phyloP scores from a whole-genome alignment of 2,888 invertebrate genomes.

The Temnothorax unifasciatus region DNA sequence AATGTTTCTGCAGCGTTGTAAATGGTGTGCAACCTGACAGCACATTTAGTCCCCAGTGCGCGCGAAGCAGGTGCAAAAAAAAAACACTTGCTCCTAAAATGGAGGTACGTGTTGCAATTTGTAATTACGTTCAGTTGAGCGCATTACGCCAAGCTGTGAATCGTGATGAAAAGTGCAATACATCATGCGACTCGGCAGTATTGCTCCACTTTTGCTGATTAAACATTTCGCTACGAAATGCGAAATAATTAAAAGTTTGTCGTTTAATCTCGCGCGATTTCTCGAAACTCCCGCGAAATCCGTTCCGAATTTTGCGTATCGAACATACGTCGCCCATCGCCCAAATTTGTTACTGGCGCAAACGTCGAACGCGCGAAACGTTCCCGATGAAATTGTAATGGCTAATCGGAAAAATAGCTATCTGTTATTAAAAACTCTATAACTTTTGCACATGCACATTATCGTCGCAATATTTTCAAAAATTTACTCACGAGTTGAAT shows the following conservation, averaged over 20 bases:
- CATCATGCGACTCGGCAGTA: slow-evolving; percentile 56
- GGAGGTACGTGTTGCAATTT: slow-evolving; percentile 47
- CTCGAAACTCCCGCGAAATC: slow-evolving; percentile 45
- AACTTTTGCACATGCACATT: neutral
- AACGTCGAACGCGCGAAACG: neutral
- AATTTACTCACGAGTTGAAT: neutral
- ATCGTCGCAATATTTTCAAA: neutral
- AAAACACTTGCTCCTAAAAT: slow-evolving; percentile 31
- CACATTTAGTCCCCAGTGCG: slow-evolving; percentile 17
- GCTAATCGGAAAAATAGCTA: neutral
- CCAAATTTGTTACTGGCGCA: slow-evolving; percentile 25
- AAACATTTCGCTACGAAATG: slow-evolving; percentile 67
- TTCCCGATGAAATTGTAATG: slow-evolving; percentile 17
- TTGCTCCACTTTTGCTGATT: slow-evolving; percentile 66
- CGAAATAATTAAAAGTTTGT: slow-evolving; percentile 73
- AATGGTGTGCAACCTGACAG: slow-evolving; percentile 33
- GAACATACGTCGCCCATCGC: neutral
- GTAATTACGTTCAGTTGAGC: slow-evolving; percentile 72
- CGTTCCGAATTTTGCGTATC: slow-evolving; percentile 28
- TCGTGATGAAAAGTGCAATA: slow-evolving; percentile 67
- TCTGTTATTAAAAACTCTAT: slow-evolving; percentile 4
- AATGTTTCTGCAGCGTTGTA: slow-evolving; percentile 18
- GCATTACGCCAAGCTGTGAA: slow-evolving; percentile 68
- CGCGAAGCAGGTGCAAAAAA: slow-evolving; percentile 23
- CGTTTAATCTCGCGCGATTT: slow-evolving; percentile 69